A percentile compares a stretch with the other conserved stretches of the same genome.
phyloP scores from a whole-genome alignment of 2,113 vertebrate genomes.

The Alosa alosa region DNA sequence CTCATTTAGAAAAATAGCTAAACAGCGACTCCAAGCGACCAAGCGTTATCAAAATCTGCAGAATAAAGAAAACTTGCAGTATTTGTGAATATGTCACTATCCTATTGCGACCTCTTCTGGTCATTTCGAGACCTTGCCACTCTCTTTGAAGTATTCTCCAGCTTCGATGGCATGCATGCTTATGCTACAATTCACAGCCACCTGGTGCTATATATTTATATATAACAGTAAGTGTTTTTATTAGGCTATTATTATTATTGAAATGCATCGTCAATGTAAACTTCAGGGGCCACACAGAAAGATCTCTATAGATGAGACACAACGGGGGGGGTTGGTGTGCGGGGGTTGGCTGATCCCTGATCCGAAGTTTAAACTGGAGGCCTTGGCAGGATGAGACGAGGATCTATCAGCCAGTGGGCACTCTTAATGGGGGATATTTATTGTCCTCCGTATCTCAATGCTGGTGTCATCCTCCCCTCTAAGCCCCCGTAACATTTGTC shows the following conservation, averaged over 20 bases:
- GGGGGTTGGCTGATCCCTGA: not conserved
- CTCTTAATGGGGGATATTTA: conserved; percentile 51
- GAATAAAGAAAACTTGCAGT: conserved; percentile 19
- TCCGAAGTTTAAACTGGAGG: not conserved
- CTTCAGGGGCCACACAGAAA: not conserved
- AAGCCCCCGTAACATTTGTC: conserved; percentile 57
- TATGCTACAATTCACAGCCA: not conserved
- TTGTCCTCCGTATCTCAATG: conserved; percentile 57
- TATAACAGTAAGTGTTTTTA: too few species aligned
- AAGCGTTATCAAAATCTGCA: not conserved
- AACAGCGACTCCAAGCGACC: conserved; percentile 63
- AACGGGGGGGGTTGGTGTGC: not conserved
- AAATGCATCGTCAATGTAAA: not conserved
- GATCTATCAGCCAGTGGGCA: not conserved
- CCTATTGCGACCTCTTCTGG: conserved; percentile 31
- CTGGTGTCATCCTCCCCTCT: conserved; percentile 58
- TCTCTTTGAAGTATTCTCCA: not conserved
- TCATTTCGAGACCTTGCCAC: not conserved
- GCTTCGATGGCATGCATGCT: not conserved
- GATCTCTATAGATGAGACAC: too few species aligned
- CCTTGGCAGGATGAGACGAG: not conserved
- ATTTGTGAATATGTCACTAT: not conserved
- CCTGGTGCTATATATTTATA: not conserved
- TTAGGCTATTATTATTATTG: too few species aligned
- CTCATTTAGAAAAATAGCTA: conserved; percentile 48